Evolutionary conservation across 2,797 vertebrate species (phyloP).

Genomic region (Pseudochirops corinnae): DNA sequence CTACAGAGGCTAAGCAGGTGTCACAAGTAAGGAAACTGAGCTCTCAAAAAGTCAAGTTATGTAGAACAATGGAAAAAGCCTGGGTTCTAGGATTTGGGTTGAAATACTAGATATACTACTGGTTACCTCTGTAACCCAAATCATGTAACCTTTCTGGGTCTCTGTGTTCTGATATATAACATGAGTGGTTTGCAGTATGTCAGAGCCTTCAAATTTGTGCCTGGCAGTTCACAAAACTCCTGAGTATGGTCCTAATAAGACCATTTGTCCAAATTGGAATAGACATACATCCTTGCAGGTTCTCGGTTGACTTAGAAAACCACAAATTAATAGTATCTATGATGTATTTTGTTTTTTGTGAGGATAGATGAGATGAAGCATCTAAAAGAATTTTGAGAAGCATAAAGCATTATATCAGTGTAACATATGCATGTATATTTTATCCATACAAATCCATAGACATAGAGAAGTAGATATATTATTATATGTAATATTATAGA

Average conservation of each 20-base stretch:
- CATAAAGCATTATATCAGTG: not conserved
- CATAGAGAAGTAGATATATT: not conserved
- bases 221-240: not conserved
- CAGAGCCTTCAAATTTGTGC: too few species aligned
- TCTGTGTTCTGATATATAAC: not conserved
- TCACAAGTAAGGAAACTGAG: not conserved
- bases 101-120: not conserved
- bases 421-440: not conserved
- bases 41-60: not conserved
- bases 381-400: not conserved
- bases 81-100: not conserved
- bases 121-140: not conserved
- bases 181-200: not conserved
- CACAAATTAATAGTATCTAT: too few species aligned
- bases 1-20: not conserved
- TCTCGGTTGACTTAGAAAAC: too few species aligned
- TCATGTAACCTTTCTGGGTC: not conserved
- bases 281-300: too few species aligned
- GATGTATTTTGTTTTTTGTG: too few species aligned
- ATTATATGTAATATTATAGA: not conserved
- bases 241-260: not conserved
- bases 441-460: not conserved
- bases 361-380: not conserved
- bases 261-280: not conserved
- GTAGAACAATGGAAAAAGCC: not conserved